Percentiles rank a stretch among this genome's conserved stretches.
These are phyloP conservation scores for Hydrozoanthus gracilis DNA, from an alignment of 92 coral and sea anemone genomes.

Conservation along the genomic window DNA sequence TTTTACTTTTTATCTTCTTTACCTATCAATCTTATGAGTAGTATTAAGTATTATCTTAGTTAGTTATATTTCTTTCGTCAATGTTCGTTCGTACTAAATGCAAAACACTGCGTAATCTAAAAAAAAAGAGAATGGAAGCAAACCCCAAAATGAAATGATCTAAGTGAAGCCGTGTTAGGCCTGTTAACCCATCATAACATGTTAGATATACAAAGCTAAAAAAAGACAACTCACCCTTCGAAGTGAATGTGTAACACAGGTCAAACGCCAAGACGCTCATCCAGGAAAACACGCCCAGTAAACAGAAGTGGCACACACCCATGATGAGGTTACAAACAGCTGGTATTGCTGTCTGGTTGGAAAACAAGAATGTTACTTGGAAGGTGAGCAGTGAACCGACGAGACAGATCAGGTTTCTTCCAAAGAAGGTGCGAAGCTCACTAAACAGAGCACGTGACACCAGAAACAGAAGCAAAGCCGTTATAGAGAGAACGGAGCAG, in stretches of 20 bases:
- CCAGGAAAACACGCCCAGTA: not conserved
- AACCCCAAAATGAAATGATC: not conserved
- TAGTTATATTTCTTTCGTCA: no score
- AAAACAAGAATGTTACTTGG: not conserved
- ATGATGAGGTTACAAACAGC: not conserved
- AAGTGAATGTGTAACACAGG: not conserved
- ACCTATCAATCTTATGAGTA: no score
- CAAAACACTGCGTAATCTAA: no score
- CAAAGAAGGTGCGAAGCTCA: not conserved
- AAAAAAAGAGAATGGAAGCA: no score
- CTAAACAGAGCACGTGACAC: not conserved
- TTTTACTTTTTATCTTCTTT: no score
- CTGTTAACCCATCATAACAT: no score
- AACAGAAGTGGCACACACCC: not conserved
- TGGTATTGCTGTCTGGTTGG: not conserved
- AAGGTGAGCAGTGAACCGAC: not conserved
- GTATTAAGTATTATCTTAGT: no score
- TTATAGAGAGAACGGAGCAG: not conserved
- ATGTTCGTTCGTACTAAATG: no score
- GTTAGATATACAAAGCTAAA: no score
- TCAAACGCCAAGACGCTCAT: slow-evolving; percentile 4
- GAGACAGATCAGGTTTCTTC: not conserved
- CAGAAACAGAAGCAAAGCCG: not conserved
- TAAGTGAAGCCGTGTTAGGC: no score
- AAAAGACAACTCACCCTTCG: not conserved